Evolutionary conservation across 2,888 invertebrate genomes (phyloP), one percentile per base, ranked within the genome.

Genomic region (Autographa gamma): DNA sequence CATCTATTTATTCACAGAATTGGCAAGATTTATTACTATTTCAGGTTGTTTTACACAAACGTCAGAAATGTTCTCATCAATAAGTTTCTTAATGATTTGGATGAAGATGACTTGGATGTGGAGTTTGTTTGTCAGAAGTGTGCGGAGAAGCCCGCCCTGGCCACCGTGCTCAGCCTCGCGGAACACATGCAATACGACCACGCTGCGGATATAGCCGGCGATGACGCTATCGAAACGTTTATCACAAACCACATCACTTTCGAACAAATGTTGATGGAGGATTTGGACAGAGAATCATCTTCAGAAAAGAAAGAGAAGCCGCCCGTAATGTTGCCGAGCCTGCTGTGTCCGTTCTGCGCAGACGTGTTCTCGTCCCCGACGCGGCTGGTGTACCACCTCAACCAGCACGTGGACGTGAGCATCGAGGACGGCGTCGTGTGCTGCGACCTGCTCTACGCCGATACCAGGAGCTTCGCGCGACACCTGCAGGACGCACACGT

Each of bases 51-150:
- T 63, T 77, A 80, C 77, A 34, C 8, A 7, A 77, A 79, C 59
- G 83, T 93, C 52, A 87, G 85, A 82, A 83, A 79, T 67, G 81
- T 90, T 61, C 75, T 94, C 19, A 64, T 56, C 19, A 79, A 89
- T 71, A 89, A 88, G 79, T 88, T 89, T 34, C 78, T 82, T 54
- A 79, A 84, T n/a, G 56, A 56, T 59, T 69, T 91, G 48, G 82
- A 89, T 32, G 74, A 86, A 59, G 85, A 86, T 43, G 73, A 78
- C 60, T 74, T 85, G 0, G 86, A 90, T 62, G 76, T 90, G 71
- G 82, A 89, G 58, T 88, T 92, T 71, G 91, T 91, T 32, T 95
- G 95, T 69, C 91, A 92, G 74, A 85, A 86, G 67, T 95, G 95
- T 73, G 43, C 67, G 0, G 73, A 77, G 2, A 80, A 84, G 69